Base-by-base conservation (phyloP, 1,140 invertebrate species). In the Prorops nasuta region DNA sequence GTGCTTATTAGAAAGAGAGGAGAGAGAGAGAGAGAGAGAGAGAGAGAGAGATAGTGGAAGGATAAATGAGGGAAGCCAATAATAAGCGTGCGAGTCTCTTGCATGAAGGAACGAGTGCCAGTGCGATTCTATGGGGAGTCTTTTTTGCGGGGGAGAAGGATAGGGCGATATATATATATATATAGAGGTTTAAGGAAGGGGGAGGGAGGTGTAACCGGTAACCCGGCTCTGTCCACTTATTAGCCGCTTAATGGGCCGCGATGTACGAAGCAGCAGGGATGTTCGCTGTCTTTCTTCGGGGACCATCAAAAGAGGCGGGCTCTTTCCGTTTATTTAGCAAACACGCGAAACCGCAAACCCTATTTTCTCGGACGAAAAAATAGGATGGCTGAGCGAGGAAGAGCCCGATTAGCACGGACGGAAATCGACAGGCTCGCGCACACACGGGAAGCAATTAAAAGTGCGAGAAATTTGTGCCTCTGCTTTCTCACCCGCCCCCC, bases 181-280 rank as follows among this genome's bases (percentile, higher is more conserved):
- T 19, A 19, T 12, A 43, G 38, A n/a, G 18, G 1, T 32, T 35
- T 6, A 28, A 14, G 20, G 22, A 20, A 41, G 20, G 14, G n/a
- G 2, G 28, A 22, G 10, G n/a, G 19, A 20, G 49, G 57, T 58
- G 60, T 62, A 60, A 56, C 53, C 51, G 58, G 47, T 62, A 63
- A 63, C 52, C 51, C 49, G 45, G 28, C 60, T 52, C 52, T 63
- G 56, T 63, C 56, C 49, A 58, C 60, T 63, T 63, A 63, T 63
- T 63, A 63, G 60, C 52, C 49, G 52, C 44, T 63, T 63, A 63
- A 63, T 63, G 52, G 52, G 53, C 56, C 43, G 40, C 60, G 59
- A 63, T 63, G 52, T 62, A 63, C 60, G 51, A 40, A 18, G 38
- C 45, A n/a, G n/a, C n/a, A 47, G 38, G 54, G 42, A 47, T 50